Percentiles rank a stretch among this genome's conserved stretches.
These are phyloP conservation scores for Drosophila longiperda DNA, from an alignment of 2,888 invertebrate genomes.

Conservation along the genomic window DNA sequence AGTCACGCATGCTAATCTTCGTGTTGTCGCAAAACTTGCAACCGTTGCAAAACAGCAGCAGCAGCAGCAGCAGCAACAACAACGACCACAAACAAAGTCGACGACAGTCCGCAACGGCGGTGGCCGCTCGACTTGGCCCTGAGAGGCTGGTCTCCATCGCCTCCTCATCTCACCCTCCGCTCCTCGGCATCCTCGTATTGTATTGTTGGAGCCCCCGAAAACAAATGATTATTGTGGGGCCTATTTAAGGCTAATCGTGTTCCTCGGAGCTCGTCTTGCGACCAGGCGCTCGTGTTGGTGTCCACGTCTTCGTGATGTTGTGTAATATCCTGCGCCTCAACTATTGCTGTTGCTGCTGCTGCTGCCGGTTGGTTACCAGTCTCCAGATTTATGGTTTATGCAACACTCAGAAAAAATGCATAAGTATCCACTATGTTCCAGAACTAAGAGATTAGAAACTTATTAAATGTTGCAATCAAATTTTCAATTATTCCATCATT, in stretches of 20 bases:
- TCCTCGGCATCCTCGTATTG: constrained; percentile 15
- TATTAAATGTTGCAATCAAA: background rate
- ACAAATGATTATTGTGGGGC: constrained; percentile 76
- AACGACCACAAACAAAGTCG: constrained; percentile 33
- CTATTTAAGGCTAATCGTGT: constrained; percentile 77
- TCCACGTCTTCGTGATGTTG: constrained; percentile 57
- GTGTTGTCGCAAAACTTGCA: constrained; percentile 79
- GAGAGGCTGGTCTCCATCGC: constrained; percentile 10
- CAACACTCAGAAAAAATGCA: constrained; percentile 1
- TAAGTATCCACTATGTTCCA: too few relatives aligned
- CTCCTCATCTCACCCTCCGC: background rate
- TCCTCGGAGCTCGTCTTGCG: constrained; percentile 38
- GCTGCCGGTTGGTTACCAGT: background rate
- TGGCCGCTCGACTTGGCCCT: constrained; percentile 61
- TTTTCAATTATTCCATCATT: background rate
- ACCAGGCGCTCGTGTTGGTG: constrained; percentile 26
- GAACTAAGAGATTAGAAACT: background rate
- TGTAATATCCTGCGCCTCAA: constrained; percentile 41
- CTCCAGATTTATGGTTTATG: constrained; percentile 42
- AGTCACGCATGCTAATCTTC: constrained; percentile 83
- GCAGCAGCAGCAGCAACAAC: constrained; percentile 39
- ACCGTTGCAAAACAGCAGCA: constrained; percentile 59
- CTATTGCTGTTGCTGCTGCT: background rate
- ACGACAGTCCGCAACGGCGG: constrained; percentile 60
- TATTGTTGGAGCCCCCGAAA: constrained; percentile 64